phyloP scores from a whole-genome alignment of 1,140 invertebrate genomes.

The Drosophila tropicalis region DNA sequence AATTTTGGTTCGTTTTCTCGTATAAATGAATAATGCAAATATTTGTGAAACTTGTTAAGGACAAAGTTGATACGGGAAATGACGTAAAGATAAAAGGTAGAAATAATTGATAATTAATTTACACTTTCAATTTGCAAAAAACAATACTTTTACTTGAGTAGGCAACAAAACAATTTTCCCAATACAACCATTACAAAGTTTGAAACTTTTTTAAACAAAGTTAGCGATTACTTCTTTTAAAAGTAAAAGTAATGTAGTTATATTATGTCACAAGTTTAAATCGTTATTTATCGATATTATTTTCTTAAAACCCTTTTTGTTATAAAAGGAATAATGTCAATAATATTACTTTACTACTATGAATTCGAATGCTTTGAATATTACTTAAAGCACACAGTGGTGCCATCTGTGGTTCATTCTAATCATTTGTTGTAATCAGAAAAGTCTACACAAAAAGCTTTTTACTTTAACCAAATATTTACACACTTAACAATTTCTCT shows the following conservation, averaged over 20 bases:
- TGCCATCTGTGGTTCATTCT: conserved; percentile 40
- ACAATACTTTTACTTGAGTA: not conserved
- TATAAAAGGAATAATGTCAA: too few species aligned
- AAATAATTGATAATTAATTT: conserved; percentile 3
- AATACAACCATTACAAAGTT: too few species aligned
- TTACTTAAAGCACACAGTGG: not conserved
- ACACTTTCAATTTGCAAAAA: not conserved
- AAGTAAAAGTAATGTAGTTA: too few species aligned
- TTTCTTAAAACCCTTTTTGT: too few species aligned
- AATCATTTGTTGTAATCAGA: not conserved
- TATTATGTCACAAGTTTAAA: too few species aligned
- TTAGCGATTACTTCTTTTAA: too few species aligned
- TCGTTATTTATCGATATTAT: too few species aligned
- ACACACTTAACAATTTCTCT: not conserved
- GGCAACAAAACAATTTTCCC: too few species aligned
- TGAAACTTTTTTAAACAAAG: too few species aligned
- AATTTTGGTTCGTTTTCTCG: not conserved
- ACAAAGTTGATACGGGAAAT: conserved; percentile 11
- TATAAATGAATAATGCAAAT: conserved; percentile 20
- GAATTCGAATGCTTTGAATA: too few species aligned
- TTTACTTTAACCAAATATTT: conserved; percentile 5
- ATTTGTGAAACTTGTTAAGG: conserved; percentile 10
- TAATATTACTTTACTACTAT: too few species aligned
- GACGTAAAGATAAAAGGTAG: not conserved
- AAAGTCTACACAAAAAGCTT: conserved; percentile 51